Evolutionary conservation across 2,113 vertebrate species (phyloP), one percentile per base, ranked within the genome.

Genomic region (Eublepharis macularius): DNA sequence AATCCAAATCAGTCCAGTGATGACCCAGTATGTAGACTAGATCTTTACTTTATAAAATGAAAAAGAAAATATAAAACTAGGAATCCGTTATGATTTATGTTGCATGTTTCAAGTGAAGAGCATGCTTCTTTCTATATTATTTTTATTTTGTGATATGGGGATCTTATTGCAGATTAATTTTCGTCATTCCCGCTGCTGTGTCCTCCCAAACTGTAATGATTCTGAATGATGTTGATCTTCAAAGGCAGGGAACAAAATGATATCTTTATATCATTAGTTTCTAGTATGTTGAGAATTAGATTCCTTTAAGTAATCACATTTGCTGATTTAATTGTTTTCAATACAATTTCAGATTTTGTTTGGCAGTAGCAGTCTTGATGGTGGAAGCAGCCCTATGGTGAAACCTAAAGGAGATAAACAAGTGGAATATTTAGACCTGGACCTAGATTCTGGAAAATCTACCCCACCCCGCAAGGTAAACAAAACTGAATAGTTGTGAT

Each of bases 331-430:
- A n/a, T 76, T 88, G 75, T 84, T 79, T 51, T 36, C 72, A 2
- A 92, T 93, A 11, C 68, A 8, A 90, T 96, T 97, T 86, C 94
- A 97, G 97, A 94, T 87, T 91, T 94, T 97, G 90, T 96, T 97
- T 17, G 95, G 96, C 83, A 96, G 95, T 90, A 96, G 85, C 90
- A 97, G 96, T 74, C 96, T 97, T 2, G 98, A 99, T 83, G 98
- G 97, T 49, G 98, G 98, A 80, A 98, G 95, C 93, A 99, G 98
- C 89, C 98, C 98, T 26, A 97, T 98, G 97, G 94, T 98, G 88
- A 99, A 98, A 92, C 98, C 97, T n/a, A 99, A 99, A 93, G 97
- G 98, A 94, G 98, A 99, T 94, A 99, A 99, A 86, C 98, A 99
- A 95, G 99, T 99, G 90, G 99, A 99, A 90, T 99, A 99, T 94